phyloP scores from a whole-genome alignment of 2,797 vertebrate species.

The Etheostoma nigrum region DNA sequence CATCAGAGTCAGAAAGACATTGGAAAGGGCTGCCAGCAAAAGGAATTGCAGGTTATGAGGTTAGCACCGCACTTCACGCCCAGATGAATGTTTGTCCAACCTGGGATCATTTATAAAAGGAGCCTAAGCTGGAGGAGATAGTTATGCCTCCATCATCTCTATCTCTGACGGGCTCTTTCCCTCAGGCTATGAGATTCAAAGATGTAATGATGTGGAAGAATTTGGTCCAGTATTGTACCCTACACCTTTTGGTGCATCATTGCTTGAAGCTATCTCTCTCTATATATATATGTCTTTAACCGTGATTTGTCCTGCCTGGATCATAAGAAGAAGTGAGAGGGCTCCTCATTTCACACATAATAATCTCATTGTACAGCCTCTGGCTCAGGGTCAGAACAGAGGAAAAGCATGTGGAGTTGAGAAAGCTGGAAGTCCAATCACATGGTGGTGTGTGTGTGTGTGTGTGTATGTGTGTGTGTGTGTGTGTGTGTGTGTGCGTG shows the following conservation, averaged over 20 bases:
- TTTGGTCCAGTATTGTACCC: slow-evolving; percentile 7
- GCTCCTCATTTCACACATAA: slow-evolving; percentile 77
- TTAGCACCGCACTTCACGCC: slow-evolving; percentile 55
- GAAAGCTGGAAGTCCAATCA: slow-evolving; percentile 58
- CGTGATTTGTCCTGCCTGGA: slow-evolving; percentile 65
- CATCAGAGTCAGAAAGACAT: slow-evolving; percentile 43
- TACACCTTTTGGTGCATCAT: slow-evolving; percentile 24
- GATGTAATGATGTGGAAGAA: slow-evolving; percentile 42
- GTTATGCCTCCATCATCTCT: slow-evolving; percentile 26
- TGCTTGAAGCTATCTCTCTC: slow-evolving; percentile 56
- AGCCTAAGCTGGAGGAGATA: slow-evolving; percentile 31
- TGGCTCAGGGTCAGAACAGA: slow-evolving; percentile 64
- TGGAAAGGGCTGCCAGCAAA: slow-evolving; percentile 40
- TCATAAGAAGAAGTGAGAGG: slow-evolving; percentile 52
- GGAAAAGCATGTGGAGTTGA: slow-evolving; percentile 49
- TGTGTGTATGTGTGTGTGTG: slow-evolving; percentile 12
- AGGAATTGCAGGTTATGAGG: slow-evolving; percentile 52
- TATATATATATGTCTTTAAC: slow-evolving; percentile 56
- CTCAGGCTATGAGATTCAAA: slow-evolving; percentile 28
- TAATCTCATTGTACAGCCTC: slow-evolving; percentile 78
- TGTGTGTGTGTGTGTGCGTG: slow-evolving; percentile 5
- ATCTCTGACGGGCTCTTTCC: slow-evolving; percentile 28
- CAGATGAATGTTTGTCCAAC: slow-evolving; percentile 69
- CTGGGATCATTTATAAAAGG: slow-evolving; percentile 64
- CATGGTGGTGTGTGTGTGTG: slow-evolving; percentile 34